Evolutionary conservation across 1,140 invertebrate species (phyloP), one percentile per base, ranked within the genome.

Genomic region (Drosophila sechellia): DNA sequence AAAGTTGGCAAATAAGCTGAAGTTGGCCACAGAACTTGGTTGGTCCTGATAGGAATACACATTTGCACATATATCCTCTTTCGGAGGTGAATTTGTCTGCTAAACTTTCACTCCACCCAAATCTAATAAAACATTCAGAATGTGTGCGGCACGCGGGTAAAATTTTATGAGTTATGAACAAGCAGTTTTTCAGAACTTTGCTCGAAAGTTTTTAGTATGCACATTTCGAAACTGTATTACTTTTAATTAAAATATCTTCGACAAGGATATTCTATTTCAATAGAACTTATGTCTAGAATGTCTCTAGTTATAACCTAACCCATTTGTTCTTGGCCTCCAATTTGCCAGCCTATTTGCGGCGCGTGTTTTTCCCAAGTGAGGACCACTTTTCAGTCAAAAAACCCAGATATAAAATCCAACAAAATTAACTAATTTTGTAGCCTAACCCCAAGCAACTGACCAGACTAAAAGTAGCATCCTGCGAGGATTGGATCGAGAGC

Each of bases 351-450:
- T 81, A 81, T 84, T 79, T 73, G 56, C 34, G 60, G 35, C 25
- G 34, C 37, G 48, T 48, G 50, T 57, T 61, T 84, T 66, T 56
- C 34, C 39, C 37, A 31, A 79, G 60, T 63, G 25, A 52, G 25
- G 45, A 35, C 50, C 42, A 70, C 60, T 68, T 45, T 56, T 55
- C 37, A 12, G 20, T 20, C 17, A 8, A 70, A n/a, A 22, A 59
- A 66, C 20, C 0, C 15, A n/a, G 35, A 34, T 54, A 60, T 49
- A 66, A 74, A 77, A 42, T 64, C 60, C 58, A 79, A 49, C 52
- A 59, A 87, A 89, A 89, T 87, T 56, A 83, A 79, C 84, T 87
- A 87, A 87, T 87, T 87, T 89, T 79, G 79, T 65, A 69, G 50
- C 60, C 52, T 60, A 70, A 66, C 69, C 78, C 71, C 50, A 77